These are phyloP conservation scores for Invenusta paracnida DNA, from an alignment of 2,888 invertebrate species.

Conservation along the genomic window DNA sequence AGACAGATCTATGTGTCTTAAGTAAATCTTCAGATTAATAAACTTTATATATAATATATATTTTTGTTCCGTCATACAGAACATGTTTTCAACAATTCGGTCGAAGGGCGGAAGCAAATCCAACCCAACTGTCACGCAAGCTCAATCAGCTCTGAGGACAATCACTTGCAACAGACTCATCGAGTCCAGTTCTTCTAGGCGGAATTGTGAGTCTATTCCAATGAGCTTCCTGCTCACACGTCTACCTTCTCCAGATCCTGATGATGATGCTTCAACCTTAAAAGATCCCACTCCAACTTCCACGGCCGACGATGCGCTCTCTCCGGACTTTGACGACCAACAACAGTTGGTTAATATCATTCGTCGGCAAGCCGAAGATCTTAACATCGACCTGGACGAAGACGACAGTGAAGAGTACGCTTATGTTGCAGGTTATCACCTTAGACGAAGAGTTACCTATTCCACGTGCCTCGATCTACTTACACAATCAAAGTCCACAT, in stretches of 20 bases:
- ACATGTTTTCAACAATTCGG: slow-evolving; percentile 13
- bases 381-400: not conserved
- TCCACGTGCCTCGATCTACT: not conserved
- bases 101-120: not conserved
- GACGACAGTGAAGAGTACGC: not conserved
- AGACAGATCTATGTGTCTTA: no score
- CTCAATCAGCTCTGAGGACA: not conserved
- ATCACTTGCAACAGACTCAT: not conserved
- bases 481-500: not conserved
- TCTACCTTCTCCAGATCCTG: not conserved
- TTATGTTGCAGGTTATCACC: slow-evolving; percentile 17
- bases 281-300: not conserved
- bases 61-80: not conserved
- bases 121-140: not conserved
- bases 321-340: not conserved
- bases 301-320: not conserved
- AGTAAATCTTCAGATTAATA: no score
- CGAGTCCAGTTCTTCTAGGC: slow-evolving; percentile 5
- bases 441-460: not conserved
- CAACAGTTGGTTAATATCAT: not conserved
- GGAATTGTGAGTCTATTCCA: not conserved
- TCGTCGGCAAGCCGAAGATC: not conserved
- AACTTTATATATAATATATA: no score
- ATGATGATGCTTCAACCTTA: not conserved
- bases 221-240: not conserved